Evolutionary conservation across 2,113 vertebrate genomes (phyloP).

Genomic region (Ameiurus melas): DNA sequence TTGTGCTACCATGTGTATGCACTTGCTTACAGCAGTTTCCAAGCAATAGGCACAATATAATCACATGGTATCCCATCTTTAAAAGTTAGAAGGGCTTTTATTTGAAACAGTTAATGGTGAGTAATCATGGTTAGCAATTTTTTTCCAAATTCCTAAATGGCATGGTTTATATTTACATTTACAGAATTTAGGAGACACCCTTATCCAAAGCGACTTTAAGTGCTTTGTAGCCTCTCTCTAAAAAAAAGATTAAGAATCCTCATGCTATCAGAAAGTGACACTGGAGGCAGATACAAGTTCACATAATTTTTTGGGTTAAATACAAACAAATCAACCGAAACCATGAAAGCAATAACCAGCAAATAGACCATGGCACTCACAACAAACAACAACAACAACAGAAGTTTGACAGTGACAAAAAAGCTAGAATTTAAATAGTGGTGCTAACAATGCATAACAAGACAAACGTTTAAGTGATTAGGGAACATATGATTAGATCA

Average conservation of each 20-base stretch:
- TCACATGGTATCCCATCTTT: neutral
- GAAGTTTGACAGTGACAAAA: neutral
- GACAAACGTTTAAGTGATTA: neutral
- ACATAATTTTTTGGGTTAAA: neutral
- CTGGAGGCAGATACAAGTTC: neutral
- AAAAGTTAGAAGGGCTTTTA: neutral
- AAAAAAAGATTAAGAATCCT: neutral
- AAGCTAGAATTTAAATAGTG: neutral
- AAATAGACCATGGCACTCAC: neutral
- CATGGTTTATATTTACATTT: neutral
- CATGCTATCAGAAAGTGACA: neutral
- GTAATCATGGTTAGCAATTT: neutral
- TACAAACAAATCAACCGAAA: neutral
- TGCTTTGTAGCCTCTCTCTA: neutral
- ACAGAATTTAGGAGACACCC: neutral
- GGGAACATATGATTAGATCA: neutral
- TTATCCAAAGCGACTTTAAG: neutral
- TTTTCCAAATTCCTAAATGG: neutral
- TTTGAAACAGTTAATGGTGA: too few species aligned
- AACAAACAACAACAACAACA: neutral
- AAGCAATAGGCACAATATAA: neutral
- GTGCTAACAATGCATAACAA: neutral
- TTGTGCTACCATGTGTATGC: neutral
- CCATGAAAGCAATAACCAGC: neutral
- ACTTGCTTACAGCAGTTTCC: neutral